These are phyloP conservation scores for Drosophila mimetica DNA, from an alignment of 2,888 invertebrate species.

Conservation along the genomic window DNA sequence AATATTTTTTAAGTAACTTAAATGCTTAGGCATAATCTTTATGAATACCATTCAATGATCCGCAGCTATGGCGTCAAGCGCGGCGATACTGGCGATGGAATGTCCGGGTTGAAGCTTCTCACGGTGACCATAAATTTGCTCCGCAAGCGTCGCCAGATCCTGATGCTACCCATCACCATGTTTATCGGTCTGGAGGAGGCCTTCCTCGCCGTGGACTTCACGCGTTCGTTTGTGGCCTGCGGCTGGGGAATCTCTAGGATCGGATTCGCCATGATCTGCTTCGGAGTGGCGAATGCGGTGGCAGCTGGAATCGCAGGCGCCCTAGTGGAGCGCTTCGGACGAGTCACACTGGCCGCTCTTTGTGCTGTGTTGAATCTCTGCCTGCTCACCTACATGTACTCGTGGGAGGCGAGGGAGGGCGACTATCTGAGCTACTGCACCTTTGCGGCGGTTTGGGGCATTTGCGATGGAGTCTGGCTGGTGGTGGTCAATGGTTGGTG, in stretches of 20 bases:
- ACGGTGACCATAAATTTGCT: constrained; percentile 92
- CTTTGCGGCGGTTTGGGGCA: constrained; percentile 93
- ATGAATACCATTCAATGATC: not conserved
- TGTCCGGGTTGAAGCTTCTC: constrained; percentile 88
- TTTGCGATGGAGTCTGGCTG: constrained; percentile 95
- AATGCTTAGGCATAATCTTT: too few species aligned
- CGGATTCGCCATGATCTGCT: constrained; percentile 97
- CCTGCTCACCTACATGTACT: constrained; percentile 88
- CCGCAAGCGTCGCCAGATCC: constrained; percentile 90
- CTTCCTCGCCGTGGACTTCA: constrained; percentile 93
- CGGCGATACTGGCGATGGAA: constrained; percentile 85
- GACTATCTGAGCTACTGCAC: constrained; percentile 90
- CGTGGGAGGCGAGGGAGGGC: constrained; percentile 90
- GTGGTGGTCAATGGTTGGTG: constrained; percentile 94
- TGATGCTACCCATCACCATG: constrained; percentile 95
- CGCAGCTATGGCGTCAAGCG: constrained; percentile 87
- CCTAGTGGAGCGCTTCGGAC: constrained; percentile 90
- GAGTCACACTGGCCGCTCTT: constrained; percentile 91
- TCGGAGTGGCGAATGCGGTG: constrained; percentile 94
- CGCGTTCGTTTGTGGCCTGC: constrained; percentile 93
- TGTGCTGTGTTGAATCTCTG: constrained; percentile 90
- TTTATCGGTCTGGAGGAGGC: constrained; percentile 98
- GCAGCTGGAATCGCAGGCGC: constrained; percentile 93
- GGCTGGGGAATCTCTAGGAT: constrained; percentile 95
- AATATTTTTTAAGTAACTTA: too few species aligned